Percentiles rank a stretch among this genome's conserved stretches.
Conservation (phyloP, 2,888 invertebrate species). For the Anthophora plumipes region DNA sequence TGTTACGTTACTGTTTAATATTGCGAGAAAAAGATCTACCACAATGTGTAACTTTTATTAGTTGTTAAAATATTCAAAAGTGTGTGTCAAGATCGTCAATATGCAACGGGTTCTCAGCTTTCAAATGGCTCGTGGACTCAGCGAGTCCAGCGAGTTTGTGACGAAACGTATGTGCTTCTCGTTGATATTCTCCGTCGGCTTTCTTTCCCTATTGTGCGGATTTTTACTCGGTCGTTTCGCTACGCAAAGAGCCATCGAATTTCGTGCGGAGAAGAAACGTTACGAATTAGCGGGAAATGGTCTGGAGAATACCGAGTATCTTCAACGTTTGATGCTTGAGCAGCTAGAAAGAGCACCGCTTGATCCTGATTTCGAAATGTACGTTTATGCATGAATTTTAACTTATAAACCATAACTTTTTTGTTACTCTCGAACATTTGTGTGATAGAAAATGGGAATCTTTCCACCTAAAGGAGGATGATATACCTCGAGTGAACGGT, state of each 20-base stretch:
- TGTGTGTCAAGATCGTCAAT: slow-evolving; percentile 12
- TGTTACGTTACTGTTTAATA: not conserved
- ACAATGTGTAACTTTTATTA: not conserved
- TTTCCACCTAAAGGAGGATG: slow-evolving; percentile 8
- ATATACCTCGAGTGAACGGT: slow-evolving; percentile 27
- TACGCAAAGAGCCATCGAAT: slow-evolving; percentile 81
- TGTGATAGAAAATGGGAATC: slow-evolving; percentile 44
- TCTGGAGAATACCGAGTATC: slow-evolving; percentile 71
- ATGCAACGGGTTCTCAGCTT: slow-evolving; percentile 85
- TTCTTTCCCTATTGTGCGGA: slow-evolving; percentile 85
- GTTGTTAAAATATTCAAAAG: slow-evolving; percentile 11
- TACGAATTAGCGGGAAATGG: slow-evolving; percentile 78
- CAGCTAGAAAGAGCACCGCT: slow-evolving; percentile 68
- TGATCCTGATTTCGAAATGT: slow-evolving; percentile 60
- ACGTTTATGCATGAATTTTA: slow-evolving; percentile 15
- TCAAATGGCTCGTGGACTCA: slow-evolving; percentile 83
- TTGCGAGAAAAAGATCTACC: not conserved
- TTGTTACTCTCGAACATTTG: not conserved
- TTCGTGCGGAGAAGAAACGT: slow-evolving; percentile 76
- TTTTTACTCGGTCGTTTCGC: slow-evolving; percentile 85
- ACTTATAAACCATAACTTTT: not conserved
- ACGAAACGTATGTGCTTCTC: slow-evolving; percentile 85
- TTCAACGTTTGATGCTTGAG: slow-evolving; percentile 71
- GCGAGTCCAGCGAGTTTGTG: slow-evolving; percentile 83
- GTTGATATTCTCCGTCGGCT: slow-evolving; percentile 84